Evolutionary conservation across 2,888 invertebrate species (phyloP), one percentile per base, ranked within the genome.

Genomic region (Tipula unca): DNA sequence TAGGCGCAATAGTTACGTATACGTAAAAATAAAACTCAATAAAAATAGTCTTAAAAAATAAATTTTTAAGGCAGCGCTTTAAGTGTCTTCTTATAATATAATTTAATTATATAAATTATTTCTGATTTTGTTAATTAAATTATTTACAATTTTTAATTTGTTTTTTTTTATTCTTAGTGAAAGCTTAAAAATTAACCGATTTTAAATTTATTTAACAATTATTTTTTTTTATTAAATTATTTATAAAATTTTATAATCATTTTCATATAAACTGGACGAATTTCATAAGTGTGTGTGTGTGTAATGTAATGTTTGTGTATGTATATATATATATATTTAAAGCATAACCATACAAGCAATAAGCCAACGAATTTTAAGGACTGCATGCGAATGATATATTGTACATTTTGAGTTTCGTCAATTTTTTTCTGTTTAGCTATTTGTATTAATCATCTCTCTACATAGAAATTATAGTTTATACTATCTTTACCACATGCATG

Each of bases 121-220:
- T 69, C 20, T 25, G 10, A 25, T 20, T 69, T 13, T 69, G 69
- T 69, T 69, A 25, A 25, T 69, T 69, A 69, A 69, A 69, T 69
- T 69, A 69, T 69, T 69, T 69, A 69, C 69, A 69, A 69, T 69
- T 69, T 25, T 69, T 10, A 17, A 17, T 17, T 48, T 48, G 48
- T 48, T 48, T n/a, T n/a, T 48, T 48, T 48, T 48, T n/a, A n/a
- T 69, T 69, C 25, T 69, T 69, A 69, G 25, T 69, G 13, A 69
- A 69, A 69, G 69, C 69, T 54, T 54, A 54, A 54, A 39, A 54
- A 54, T 69, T 69, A 69, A 69, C 69, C 69, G 69, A 69, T 69
- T 69, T 25, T 69, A 13, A 17, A 48, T 48, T 48, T 69, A 69
- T 69, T 69, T 69, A 69, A 69, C 69, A 69, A 48, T 48, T n/a